A percentile compares a stretch with the other conserved stretches of the same genome.
phyloP scores from a whole-genome alignment of 2,888 invertebrate species.

The Leptopilina drosophilae region DNA sequence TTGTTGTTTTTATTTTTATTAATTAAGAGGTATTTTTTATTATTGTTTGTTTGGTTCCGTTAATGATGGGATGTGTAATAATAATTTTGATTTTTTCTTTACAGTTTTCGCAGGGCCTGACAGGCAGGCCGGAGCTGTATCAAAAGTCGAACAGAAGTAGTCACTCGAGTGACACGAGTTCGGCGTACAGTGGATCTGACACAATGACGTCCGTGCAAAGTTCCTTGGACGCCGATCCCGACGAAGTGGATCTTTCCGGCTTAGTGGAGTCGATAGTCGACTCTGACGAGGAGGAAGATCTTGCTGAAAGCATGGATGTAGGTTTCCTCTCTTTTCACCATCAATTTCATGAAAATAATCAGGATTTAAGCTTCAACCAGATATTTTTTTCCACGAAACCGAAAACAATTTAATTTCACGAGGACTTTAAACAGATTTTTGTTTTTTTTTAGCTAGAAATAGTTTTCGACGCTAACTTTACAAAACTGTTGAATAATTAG shows the following conservation, averaged over 20 bases:
- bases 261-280: constrained; percentile 97
- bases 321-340: constrained; percentile 66
- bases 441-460: no score
- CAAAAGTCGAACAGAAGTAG: constrained; percentile 91
- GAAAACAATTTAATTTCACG: no score
- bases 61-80: background rate
- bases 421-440: no score
- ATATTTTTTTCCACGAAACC: no score
- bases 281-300: constrained; percentile 96
- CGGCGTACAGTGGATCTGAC: constrained; percentile 97
- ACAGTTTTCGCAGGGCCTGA: constrained; percentile 75
- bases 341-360: no score
- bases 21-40: no score
- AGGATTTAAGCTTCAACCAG: no score
- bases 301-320: constrained; percentile 93
- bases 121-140: constrained; percentile 85
- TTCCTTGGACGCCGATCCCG: constrained; percentile 84
- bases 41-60: no score
- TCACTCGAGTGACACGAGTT: constrained; percentile 95
- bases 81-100: constrained; percentile 48
- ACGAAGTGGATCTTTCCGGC: constrained; percentile 94
- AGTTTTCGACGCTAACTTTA: no score
- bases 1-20: no score
- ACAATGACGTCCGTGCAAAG: constrained; percentile 96
- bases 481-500: no score